Evolutionary conservation across 1,140 invertebrate species (phyloP).

Genomic region (Drosophila pachea): DNA sequence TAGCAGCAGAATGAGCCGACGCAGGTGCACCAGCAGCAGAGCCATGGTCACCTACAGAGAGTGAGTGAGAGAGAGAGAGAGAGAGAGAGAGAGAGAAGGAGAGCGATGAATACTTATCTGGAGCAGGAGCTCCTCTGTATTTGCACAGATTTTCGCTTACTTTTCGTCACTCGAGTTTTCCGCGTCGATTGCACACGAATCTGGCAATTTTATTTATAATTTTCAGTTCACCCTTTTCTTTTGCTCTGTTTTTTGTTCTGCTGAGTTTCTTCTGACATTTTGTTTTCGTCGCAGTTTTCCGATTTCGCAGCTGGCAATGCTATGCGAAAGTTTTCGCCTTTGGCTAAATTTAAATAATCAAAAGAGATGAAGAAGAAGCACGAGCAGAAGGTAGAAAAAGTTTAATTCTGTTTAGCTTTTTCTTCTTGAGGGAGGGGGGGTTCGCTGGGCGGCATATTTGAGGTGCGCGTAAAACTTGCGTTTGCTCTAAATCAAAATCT

Average conservation of each 20-base stretch:
- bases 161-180: constrained; percentile 13
- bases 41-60: constrained; percentile 46
- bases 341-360: constrained; percentile 3
- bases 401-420: constrained; percentile 26
- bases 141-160: constrained; percentile 1
- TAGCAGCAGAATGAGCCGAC: constrained; percentile 69
- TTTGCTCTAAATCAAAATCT: not conserved
- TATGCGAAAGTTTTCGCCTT: constrained; percentile 38
- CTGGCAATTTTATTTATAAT: constrained; percentile 38
- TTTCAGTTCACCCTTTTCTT: constrained; percentile 13
- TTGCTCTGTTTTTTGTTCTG: constrained; percentile 2
- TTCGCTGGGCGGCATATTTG: constrained; percentile 37
- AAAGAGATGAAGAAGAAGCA: no score
- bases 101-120: no score
- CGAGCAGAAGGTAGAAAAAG: constrained; percentile 15
- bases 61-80: not conserved
- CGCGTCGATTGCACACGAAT: constrained; percentile 5
- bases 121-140: no score
- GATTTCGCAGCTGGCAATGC: constrained; percentile 47
- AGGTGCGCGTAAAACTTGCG: not conserved
- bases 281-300: constrained; percentile 67
- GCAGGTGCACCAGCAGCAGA: constrained; percentile 67
- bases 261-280: constrained; percentile 54
- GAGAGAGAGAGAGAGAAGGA: not conserved
- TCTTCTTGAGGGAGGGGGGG: no score